Evolutionary conservation across 2,113 vertebrate species (phyloP).

Genomic region (Periophthalmus modestus): DNA sequence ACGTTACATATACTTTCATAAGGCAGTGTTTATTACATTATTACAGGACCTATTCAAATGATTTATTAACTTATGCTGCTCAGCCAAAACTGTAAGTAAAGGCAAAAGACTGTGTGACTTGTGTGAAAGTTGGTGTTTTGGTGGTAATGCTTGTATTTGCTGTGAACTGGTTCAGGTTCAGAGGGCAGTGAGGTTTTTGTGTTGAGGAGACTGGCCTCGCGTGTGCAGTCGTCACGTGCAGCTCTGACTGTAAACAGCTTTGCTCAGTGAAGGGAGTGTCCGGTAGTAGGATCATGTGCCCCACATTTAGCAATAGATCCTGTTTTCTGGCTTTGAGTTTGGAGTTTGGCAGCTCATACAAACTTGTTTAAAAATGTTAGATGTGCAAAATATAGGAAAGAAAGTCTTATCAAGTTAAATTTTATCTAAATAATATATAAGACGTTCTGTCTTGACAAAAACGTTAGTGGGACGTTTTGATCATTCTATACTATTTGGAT

Average conservation of each 20-base stretch:
- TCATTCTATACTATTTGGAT: too few relatives aligned
- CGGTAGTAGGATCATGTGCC: slow-evolving; percentile 40
- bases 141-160: slow-evolving; percentile 6
- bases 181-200: slow-evolving; percentile 12
- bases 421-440: not conserved
- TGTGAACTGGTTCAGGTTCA: slow-evolving; percentile 3
- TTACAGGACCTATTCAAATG: too few relatives aligned
- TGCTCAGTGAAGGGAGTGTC: slow-evolving; percentile 42
- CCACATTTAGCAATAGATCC: slow-evolving; percentile 3
- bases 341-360: not conserved
- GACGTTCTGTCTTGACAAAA: not conserved
- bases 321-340: not conserved
- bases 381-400: not conserved
- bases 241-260: slow-evolving; percentile 49
- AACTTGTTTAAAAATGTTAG: not conserved
- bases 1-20: not conserved
- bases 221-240: slow-evolving; percentile 41
- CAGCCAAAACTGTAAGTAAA: not conserved
- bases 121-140: not conserved
- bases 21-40: too few relatives aligned
- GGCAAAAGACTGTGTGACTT: not conserved
- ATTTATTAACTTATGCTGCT: too few relatives aligned
- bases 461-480: too few relatives aligned
- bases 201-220: slow-evolving; percentile 18
- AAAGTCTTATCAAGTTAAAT: not conserved